Evolutionary conservation across 2,113 vertebrate species (phyloP).

Genomic region (Etheostoma cragini): DNA sequence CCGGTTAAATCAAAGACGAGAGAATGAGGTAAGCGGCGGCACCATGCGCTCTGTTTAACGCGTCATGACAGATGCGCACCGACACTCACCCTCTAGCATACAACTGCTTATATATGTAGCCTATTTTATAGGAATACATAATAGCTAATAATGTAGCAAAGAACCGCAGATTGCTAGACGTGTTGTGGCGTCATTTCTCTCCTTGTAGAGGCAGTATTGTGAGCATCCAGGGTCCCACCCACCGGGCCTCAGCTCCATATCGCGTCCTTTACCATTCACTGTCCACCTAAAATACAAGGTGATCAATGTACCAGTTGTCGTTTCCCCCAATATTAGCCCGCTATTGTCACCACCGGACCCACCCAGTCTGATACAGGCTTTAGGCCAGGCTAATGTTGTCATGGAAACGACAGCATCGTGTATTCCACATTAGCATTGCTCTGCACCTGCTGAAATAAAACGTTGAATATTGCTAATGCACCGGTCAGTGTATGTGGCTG

Average conservation of each 20-base stretch:
- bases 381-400: constrained; percentile 71
- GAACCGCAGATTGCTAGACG: neutral
- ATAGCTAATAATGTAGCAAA: neutral
- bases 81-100: constrained; percentile 32
- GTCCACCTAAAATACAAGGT: neutral
- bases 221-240: constrained; percentile 42
- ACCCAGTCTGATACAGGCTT: constrained; percentile 55
- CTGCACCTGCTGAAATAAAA: constrained; percentile 34
- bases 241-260: constrained; percentile 38
- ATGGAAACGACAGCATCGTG: constrained; percentile 80
- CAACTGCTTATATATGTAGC: constrained; percentile 14
- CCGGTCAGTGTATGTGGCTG: constrained; percentile 22
- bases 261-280: constrained; percentile 23
- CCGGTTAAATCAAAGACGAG: constrained; percentile 62
- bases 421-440: constrained; percentile 3
- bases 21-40: constrained; percentile 85
- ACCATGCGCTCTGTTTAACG: constrained; percentile 71
- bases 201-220: neutral
- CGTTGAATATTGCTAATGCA: constrained; percentile 22
- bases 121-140: neutral
- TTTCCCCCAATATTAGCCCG: constrained; percentile 2
- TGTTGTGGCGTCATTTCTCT: neutral
- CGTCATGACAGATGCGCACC: constrained; percentile 73
- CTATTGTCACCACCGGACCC: constrained; percentile 66
- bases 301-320: neutral